A percentile compares a stretch with the other conserved stretches of the same genome.
Conservation (phyloP, 1,140 invertebrate species). For the Drosophila lacteicornis region DNA sequence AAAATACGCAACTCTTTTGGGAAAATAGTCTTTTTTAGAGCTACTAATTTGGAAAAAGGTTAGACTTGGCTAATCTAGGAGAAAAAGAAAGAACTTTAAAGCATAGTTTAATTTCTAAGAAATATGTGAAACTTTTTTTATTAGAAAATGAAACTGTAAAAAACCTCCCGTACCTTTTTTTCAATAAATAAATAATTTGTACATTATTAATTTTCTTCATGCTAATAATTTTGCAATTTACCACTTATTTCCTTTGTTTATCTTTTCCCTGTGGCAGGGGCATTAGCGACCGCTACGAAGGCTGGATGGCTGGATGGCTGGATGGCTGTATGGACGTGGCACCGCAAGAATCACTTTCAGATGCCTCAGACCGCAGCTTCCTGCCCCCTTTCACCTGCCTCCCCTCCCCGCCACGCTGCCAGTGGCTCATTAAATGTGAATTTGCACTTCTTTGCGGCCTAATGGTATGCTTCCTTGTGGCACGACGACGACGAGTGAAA, state of each 20-base stretch:
- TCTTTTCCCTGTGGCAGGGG: conserved; percentile 28
- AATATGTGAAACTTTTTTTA: too few relatives aligned
- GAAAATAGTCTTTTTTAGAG: neutral
- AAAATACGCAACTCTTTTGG: neutral
- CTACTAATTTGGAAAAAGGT: neutral
- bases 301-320: conserved; percentile 3
- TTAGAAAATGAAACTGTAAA: neutral
- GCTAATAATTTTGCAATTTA: conserved; percentile 27
- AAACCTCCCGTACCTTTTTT: neutral
- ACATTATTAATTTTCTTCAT: conserved; percentile 30
- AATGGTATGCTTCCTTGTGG: conserved; percentile 45
- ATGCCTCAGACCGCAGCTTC: conserved; percentile 47
- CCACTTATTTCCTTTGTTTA: conserved; percentile 39
- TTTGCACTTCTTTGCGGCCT: conserved; percentile 72
- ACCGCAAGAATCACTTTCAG: conserved; percentile 52
- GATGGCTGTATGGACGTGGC: conserved; percentile 5
- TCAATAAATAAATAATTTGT: conserved; percentile 14
- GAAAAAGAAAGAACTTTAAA: neutral
- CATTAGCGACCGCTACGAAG: conserved; percentile 25
- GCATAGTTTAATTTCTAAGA: neutral
- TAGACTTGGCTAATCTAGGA: neutral
- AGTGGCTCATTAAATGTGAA: conserved; percentile 75
- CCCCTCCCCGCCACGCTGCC: conserved; percentile 3
- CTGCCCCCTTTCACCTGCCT: conserved; percentile 21
- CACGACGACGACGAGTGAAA: conserved; percentile 54